Evolutionary conservation across 2,888 invertebrate genomes (phyloP).

Genomic region (Teleogryllus oceanicus): DNA sequence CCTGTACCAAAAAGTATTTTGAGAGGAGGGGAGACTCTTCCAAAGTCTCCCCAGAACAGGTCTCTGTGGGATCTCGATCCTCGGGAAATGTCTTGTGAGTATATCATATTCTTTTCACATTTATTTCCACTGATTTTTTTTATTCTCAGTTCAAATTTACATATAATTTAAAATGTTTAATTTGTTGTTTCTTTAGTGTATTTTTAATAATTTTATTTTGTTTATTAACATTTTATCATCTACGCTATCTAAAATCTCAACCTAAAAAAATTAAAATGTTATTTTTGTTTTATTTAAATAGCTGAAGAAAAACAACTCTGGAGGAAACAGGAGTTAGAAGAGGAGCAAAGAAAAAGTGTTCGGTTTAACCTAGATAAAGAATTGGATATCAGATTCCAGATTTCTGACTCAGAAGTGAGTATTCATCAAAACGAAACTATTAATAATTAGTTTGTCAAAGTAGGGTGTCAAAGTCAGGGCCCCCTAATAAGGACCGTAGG

Average conservation of each 20-base stretch:
- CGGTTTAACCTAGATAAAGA: conserved; percentile 58
- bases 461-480: too few relatives aligned
- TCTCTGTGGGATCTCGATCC: conserved; percentile 39
- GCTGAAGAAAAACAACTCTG: conserved; percentile 37
- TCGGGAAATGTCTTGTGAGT: conserved; percentile 37
- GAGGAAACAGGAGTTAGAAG: conserved; percentile 56
- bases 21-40: conserved; percentile 33
- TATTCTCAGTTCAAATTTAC: too few relatives aligned
- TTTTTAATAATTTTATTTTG: too few relatives aligned
- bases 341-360: conserved; percentile 69
- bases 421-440: not conserved
- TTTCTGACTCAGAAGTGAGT: conserved; percentile 47
- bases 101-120: not conserved
- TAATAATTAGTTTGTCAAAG: too few relatives aligned
- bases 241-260: too few relatives aligned
- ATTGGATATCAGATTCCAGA: conserved; percentile 44
- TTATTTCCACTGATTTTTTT: too few relatives aligned
- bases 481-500: too few relatives aligned
- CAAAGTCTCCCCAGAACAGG: conserved; percentile 23
- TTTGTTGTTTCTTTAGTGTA: too few relatives aligned
- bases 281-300: conserved; percentile 21
- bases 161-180: too few relatives aligned
- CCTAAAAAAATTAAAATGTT: too few relatives aligned
- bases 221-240: too few relatives aligned
- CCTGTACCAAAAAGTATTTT: conserved; percentile 40